Base-by-base conservation (phyloP, 1,140 invertebrate genomes). In the Mizuhopecten yessoensis region DNA sequence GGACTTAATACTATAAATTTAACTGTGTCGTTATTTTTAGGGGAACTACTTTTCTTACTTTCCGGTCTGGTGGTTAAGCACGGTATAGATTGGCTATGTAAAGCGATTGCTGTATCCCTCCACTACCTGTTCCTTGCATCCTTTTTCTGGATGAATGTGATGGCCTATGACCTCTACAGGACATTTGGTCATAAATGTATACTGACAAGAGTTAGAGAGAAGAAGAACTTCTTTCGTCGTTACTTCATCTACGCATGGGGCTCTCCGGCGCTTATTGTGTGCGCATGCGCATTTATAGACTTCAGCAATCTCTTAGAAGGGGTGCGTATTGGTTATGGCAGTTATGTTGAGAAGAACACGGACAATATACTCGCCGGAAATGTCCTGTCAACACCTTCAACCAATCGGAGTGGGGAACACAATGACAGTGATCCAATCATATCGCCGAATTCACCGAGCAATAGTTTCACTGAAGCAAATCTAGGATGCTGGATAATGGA, bases 131-230 rank as follows among this genome's bases (percentile, higher is more conserved):
- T 97, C 93, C 95, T 97, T 34, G 96, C 97, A 0, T 96, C 97
- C 0, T 97, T 97, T 93, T 97, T 97, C 90, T 97, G 97, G 97
- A 97, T 97, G 97, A 97, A 97, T 86, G 96, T 97, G 0, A 97
- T 97, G 95, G 96, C 97, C 0, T 97, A 97, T 94, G 97, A 97
- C 93, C 96, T 97, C 0, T 97, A 96, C 96, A 94, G 96, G 34
- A 99, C 98, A 20, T 97, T 97, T 95, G 97, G 94, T 5, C 92
- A 92, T 86, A 93, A 93, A 87, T 94, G 93, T 49, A 94, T 95
- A 86, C 88, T 94, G 0, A 92, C 93, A 0, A 86, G 92, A 34
- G 86, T 95, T 10, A 87, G 95, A 15, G 92, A 93, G 34, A 94
- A 94, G 86, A 90, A 94, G 86, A 96, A 94, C 36, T 94, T 96